Evolutionary conservation across 2,888 invertebrate genomes (phyloP).

Genomic region (Micoletzkya japonica): DNA sequence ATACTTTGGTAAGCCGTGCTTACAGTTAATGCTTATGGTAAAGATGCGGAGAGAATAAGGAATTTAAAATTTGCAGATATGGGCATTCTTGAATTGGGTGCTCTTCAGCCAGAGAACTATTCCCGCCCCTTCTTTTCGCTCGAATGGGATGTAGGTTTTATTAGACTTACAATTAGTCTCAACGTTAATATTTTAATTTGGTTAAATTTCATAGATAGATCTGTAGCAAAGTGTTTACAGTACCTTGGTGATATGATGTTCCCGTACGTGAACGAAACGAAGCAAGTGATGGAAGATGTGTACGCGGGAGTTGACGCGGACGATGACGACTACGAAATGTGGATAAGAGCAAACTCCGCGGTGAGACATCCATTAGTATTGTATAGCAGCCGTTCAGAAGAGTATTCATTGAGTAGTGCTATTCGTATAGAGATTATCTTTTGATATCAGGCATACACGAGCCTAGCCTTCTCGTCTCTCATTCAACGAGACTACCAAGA

Average conservation of each 20-base stretch:
- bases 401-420: too few relatives aligned
- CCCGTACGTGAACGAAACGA: neutral
- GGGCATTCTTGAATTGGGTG: neutral
- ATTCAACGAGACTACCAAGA: constrained; percentile 15
- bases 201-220: too few relatives aligned
- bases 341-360: constrained; percentile 13
- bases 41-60: neutral
- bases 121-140: constrained; percentile 2
- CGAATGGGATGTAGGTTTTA: constrained; percentile 15
- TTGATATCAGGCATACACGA: constrained; percentile 16
- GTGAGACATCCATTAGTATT: too few relatives aligned
- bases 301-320: constrained; percentile 11
- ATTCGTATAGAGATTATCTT: neutral
- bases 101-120: neutral
- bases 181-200: too few relatives aligned
- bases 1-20: constrained; percentile 22
- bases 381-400: too few relatives aligned
- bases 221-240: too few relatives aligned
- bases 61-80: constrained; percentile 21
- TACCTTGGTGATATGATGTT: too few relatives aligned
- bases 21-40: too few relatives aligned
- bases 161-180: too few relatives aligned
- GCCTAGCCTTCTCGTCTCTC: constrained; percentile 5
- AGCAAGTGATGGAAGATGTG: constrained; percentile 17
- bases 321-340: constrained; percentile 16